Base-by-base conservation (phyloP, 2,113 vertebrate genomes). In the Hippocampus barbouri region DNA sequence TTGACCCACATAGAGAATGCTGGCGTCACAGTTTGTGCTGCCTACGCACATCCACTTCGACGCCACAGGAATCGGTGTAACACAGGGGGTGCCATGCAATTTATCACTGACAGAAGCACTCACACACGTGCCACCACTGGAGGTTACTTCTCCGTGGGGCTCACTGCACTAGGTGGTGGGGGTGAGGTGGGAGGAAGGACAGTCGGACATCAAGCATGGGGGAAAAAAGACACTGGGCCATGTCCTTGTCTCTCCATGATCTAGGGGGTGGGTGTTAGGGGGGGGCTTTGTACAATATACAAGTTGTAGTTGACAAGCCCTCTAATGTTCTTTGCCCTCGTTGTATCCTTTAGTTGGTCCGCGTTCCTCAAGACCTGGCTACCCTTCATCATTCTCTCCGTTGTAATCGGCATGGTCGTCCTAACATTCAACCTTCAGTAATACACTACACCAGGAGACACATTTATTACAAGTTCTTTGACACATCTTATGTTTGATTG, bases 341-440 rank as follows among this genome's bases (percentile, higher is more conserved):
- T 25, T 79, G 62, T 75, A 47, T 80, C 79, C 83, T 72, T 41
- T 79, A 99, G 97, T 71, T 75, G 95, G 65, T 92, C 94, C 3
- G 95, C 94, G 0, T 94, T 98, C 72, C 92, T 98, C 90, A 98
- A 98, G 91, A 99, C 97, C 72, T 99, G 97, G 97, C 91, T 99
- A 43, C 97, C 97, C 66, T 98, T 96, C 76, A 21, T 95, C 41
- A 94, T 99, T 77, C 86, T 98, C 73, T 82, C 92, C 79, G 96
- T 95, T 57, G 83, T 95, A 81, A 88, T 96, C 23, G 71, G 93
- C 70, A 97, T 94, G 0, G 59, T 96, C 74, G 87, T 93, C 70
- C 90, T 98, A 2, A 94, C 94, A 0, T 91, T 98, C 21, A 94
- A 94, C 71, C 80, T 98, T 65, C 93, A 93, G 82, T 97, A 93